phyloP scores from a whole-genome alignment of 1,140 invertebrate genomes.

The Drosophila punjabiensis region DNA sequence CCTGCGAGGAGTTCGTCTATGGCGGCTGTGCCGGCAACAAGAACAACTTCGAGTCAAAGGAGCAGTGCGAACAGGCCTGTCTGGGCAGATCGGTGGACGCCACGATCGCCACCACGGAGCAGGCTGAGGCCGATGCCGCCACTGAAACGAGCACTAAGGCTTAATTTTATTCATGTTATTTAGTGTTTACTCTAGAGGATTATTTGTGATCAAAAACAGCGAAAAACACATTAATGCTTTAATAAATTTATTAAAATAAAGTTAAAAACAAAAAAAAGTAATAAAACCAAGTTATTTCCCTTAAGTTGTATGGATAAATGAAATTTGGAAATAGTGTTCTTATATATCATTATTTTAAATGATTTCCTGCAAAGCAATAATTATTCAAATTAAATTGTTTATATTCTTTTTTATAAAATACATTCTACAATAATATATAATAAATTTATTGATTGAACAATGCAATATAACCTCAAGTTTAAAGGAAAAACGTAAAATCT shows the following conservation, averaged over 20 bases:
- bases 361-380: no score
- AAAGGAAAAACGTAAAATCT: no score
- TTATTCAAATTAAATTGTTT: no score
- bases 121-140: conserved; percentile 2
- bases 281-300: background rate
- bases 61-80: conserved; percentile 92
- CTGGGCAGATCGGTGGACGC: conserved; percentile 51
- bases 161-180: conserved; percentile 7
- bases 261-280: background rate
- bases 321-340: no score
- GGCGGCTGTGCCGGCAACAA: conserved; percentile 95
- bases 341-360: no score
- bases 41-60: conserved; percentile 93
- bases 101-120: conserved; percentile 33
- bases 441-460: no score
- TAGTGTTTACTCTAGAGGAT: conserved; percentile 24
- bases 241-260: background rate
- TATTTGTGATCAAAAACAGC: conserved; percentile 16
- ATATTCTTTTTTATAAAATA: no score
- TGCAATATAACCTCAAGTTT: no score
- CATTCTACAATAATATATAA: no score
- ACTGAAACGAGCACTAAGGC: conserved; percentile 34
- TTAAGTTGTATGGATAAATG: background rate
- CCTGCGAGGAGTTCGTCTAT: conserved; percentile 92
- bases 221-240: no score